phyloP scores from a whole-genome alignment of 2,113 vertebrate genomes.

The Poeciliopsis retropinna region DNA sequence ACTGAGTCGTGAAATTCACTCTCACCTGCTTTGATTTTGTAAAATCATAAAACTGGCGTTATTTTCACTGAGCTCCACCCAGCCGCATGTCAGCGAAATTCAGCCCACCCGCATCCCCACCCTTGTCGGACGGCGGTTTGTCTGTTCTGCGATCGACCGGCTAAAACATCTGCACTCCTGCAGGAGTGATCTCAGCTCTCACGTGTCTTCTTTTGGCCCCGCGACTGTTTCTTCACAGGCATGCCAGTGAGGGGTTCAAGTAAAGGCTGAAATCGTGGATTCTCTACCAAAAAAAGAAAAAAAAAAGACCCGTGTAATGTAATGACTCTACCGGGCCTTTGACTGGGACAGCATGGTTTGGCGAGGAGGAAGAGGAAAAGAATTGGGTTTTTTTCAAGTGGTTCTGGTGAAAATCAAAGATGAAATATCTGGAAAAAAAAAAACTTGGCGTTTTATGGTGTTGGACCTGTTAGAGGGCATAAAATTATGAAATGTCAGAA shows the following conservation, averaged over 20 bases:
- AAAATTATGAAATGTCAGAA: too few species aligned
- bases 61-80: slow-evolving; percentile 8
- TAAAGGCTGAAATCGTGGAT: slow-evolving; percentile 33
- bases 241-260: not conserved
- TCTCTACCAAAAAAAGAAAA: not conserved
- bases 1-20: not conserved
- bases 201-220: slow-evolving; percentile 31
- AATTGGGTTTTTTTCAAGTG: too few species aligned
- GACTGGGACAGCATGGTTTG: too few species aligned
- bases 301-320: too few species aligned
- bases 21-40: slow-evolving; percentile 1
- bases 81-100: slow-evolving; percentile 33
- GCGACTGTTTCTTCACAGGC: slow-evolving; percentile 14
- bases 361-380: too few species aligned
- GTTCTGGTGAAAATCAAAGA: too few species aligned
- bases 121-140: slow-evolving; percentile 17
- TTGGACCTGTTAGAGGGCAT: too few species aligned
- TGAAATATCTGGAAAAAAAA: too few species aligned
- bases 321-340: too few species aligned
- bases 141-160: slow-evolving; percentile 39
- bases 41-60: not conserved
- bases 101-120: slow-evolving; percentile 33
- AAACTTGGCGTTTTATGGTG: too few species aligned
- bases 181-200: slow-evolving; percentile 23
- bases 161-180: slow-evolving; percentile 50